Evolutionary conservation across 2,888 invertebrate genomes (phyloP), one percentile per base, ranked within the genome.

Genomic region (Diploptera punctata): DNA sequence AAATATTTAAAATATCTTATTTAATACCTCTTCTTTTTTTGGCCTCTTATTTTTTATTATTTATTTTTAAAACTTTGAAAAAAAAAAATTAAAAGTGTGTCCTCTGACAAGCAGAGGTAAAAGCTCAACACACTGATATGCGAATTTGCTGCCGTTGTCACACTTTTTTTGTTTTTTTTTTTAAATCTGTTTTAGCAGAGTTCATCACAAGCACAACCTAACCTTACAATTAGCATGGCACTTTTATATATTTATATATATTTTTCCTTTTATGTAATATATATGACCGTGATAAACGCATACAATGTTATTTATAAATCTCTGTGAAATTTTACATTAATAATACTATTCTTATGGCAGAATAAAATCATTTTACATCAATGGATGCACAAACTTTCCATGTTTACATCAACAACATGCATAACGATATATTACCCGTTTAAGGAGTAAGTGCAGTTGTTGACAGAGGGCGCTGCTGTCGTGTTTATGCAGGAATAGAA

Each of bases 101-200:
- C 65, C 65, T n/a, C 65, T 65, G 65, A 19, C 44, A 47, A n/a
- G 47, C 65, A 65, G 65, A 65, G 65, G 65, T 44, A 31, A 54
- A 68, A 68, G 68, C 68, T 68, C 68, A 68, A 80, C 81, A 80
- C 80, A 81, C 80, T 82, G 82, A 82, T 82, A 82, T 82, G 82
- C 81, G 82, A 81, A 80, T 80, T 49, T 65, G 65, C 65, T 65
- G 44, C 47, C 65, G 21, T 24, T 44, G 38, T 62, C 62, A 62
- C 62, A 62, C 62, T 62, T 33, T 33, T n/a, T 62, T 43, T 10
- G 24, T 62, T 24, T n/a, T n/a, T n/a, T n/a, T n/a, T n/a, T n/a
- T n/a, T n/a, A n/a, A n/a, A 62, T 62, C 62, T 62, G 62, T 43
- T n/a, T n/a, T 43, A 43, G 43, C 43, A 62, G 62, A 67, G 68